A percentile compares a stretch with the other conserved stretches of the same genome.
phyloP scores from a whole-genome alignment of 2,797 vertebrate species.

The Pangasius sanitwongsei region DNA sequence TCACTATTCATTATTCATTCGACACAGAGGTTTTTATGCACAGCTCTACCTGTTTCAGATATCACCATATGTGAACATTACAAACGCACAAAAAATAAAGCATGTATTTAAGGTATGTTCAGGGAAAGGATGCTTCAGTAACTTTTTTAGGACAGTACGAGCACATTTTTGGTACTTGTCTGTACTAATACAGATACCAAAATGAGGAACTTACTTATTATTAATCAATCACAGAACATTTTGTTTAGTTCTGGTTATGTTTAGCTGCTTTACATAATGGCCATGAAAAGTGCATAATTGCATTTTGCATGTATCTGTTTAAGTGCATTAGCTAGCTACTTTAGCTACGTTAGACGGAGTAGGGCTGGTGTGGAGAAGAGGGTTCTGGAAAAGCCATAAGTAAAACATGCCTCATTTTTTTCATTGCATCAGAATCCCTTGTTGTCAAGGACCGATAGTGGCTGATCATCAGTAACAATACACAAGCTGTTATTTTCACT shows the following conservation, averaged over 20 bases:
- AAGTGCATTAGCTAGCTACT: background rate
- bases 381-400: background rate
- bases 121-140: background rate
- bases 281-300: background rate
- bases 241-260: background rate
- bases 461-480: background rate
- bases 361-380: background rate
- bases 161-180: background rate
- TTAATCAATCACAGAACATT: background rate
- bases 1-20: constrained; percentile 13
- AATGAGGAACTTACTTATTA: background rate
- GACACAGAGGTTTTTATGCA: constrained; percentile 16
- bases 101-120: background rate
- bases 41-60: background rate
- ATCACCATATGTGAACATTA: background rate
- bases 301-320: no score
- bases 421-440: background rate
- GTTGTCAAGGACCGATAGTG: background rate
- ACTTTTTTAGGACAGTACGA: background rate
- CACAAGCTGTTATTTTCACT: background rate
- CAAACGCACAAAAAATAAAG: background rate
- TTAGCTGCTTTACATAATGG: background rate
- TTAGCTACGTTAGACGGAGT: background rate
- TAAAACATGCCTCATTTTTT: background rate
- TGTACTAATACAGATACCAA: background rate